Evolutionary conservation across 2,113 vertebrate species (phyloP).

Genomic region (Microtus oregoni): DNA sequence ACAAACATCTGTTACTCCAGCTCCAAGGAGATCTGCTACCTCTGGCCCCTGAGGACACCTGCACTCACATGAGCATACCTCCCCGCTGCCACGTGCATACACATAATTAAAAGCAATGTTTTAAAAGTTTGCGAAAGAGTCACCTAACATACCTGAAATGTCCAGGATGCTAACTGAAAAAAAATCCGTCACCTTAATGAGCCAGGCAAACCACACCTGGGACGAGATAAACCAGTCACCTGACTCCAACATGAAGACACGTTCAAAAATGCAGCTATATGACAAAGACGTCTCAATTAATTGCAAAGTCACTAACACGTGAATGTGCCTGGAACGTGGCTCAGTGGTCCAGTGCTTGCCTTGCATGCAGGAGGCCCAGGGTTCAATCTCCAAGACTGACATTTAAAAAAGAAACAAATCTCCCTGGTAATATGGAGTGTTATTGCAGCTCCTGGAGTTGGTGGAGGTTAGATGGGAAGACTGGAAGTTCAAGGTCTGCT

Average conservation of each 20-base stretch:
- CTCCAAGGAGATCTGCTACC: background rate
- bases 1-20: background rate
- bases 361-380: background rate
- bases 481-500: background rate
- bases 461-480: background rate
- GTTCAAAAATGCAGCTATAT: background rate
- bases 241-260: background rate
- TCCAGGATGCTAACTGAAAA: constrained; percentile 31
- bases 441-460: background rate
- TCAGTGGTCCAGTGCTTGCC: background rate
- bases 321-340: background rate
- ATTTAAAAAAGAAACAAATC: background rate
- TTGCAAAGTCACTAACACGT: constrained; percentile 43
- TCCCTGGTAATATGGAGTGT: background rate
- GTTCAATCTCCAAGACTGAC: background rate
- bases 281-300: background rate
- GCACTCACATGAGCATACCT: background rate
- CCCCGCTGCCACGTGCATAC: background rate
- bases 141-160: constrained; percentile 6
- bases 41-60: background rate
- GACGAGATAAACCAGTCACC: constrained; percentile 10
- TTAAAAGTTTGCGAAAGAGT: background rate
- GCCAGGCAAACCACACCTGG: background rate
- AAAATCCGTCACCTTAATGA: background rate
- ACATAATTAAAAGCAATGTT: background rate